These are phyloP conservation scores for Notiomystis cincta DNA, from an alignment of 2,113 vertebrate species.

Conservation along the genomic window DNA sequence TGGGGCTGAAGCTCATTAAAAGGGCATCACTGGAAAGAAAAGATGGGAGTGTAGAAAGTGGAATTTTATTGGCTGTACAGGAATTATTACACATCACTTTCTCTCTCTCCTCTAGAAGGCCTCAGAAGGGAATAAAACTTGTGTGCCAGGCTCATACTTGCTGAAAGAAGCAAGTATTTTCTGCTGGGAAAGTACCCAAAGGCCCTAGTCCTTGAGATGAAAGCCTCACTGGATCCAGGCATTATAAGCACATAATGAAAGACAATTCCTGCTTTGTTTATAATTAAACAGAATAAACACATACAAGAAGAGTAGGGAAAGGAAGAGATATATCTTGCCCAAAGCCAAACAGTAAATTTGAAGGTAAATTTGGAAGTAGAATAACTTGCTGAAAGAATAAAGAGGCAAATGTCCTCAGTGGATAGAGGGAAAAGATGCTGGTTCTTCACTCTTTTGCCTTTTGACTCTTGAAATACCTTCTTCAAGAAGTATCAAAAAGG, in stretches of 20 bases:
- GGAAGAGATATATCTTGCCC: background rate
- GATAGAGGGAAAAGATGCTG: background rate
- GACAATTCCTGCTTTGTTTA: background rate
- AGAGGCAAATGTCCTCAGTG: background rate
- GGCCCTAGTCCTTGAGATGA: background rate
- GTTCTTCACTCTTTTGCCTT: background rate
- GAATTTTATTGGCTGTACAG: background rate
- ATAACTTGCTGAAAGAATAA: background rate
- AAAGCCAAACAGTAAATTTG: background rate
- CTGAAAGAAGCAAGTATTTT: background rate
- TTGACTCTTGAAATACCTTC: background rate
- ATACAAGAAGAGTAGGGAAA: background rate
- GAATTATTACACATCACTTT: background rate
- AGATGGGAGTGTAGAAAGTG: background rate
- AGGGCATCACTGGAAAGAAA: background rate
- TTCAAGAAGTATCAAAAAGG: background rate
- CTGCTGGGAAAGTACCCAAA: background rate
- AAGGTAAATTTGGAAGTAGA: background rate
- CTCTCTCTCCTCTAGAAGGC: background rate
- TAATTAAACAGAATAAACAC: background rate
- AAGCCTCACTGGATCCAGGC: background rate
- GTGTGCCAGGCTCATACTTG: background rate
- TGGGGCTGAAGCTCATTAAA: background rate
- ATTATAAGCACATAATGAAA: background rate
- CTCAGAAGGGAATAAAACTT: background rate